A percentile compares a stretch with the other conserved stretches of the same genome.
Evolutionary conservation across 2,797 vertebrate genomes (phyloP).

Genomic region (Acanthis flammea): DNA sequence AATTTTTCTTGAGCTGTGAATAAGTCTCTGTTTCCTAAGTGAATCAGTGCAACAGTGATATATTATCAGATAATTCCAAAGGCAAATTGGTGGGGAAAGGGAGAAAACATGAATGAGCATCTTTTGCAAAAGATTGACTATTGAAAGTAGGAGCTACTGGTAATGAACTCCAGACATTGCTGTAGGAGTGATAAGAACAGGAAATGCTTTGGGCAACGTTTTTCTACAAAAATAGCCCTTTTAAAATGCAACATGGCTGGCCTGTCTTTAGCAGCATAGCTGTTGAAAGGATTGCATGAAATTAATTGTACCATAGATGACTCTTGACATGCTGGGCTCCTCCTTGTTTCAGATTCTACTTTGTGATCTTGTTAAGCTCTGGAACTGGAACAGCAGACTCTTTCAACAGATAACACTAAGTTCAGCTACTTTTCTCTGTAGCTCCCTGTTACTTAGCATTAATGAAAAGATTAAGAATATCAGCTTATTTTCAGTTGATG

Average conservation of each 20-base stretch:
- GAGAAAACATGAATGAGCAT: slow-evolving; percentile 35
- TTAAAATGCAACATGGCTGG: slow-evolving; percentile 28
- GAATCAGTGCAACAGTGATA: neutral
- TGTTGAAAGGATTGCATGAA: slow-evolving; percentile 44
- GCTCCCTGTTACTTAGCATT: slow-evolving; percentile 38
- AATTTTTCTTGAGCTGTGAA: slow-evolving; percentile 29
- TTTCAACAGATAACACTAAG: slow-evolving; percentile 36
- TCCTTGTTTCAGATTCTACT: slow-evolving; percentile 36
- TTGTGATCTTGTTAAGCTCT: slow-evolving; percentile 46
- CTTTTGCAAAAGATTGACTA: slow-evolving; percentile 19
- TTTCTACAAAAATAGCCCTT: slow-evolving; percentile 40
- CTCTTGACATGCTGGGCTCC: slow-evolving; percentile 35
- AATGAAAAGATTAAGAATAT: slow-evolving; percentile 54
- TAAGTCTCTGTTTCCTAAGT: slow-evolving; percentile 46
- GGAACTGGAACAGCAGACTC: slow-evolving; percentile 22
- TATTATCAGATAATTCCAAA: neutral
- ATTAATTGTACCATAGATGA: slow-evolving; percentile 34
- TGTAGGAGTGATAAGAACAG: slow-evolving; percentile 37
- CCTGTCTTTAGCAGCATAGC: slow-evolving; percentile 5
- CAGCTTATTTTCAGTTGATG: slow-evolving; percentile 48
- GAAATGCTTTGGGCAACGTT: slow-evolving; percentile 54
- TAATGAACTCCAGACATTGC: slow-evolving; percentile 47
- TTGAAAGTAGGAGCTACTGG: slow-evolving; percentile 20
- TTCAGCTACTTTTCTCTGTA: slow-evolving; percentile 26
- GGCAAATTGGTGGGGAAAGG: neutral